Evolutionary conservation across 2,888 invertebrate species (phyloP).

Genomic region (Malthinus flaveolus): DNA sequence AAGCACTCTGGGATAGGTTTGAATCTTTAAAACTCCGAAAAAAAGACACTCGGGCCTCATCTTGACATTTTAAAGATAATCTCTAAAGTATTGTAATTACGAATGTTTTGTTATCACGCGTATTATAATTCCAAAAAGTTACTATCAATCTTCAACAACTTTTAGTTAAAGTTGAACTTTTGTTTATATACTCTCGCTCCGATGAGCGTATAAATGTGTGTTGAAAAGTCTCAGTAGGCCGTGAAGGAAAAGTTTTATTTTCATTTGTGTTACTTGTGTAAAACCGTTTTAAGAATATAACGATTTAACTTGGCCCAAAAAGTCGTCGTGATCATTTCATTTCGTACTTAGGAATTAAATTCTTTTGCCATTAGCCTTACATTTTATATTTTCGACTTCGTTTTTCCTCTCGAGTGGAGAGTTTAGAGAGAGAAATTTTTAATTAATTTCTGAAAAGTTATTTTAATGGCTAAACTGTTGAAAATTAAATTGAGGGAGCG

Average conservation of each 20-base stretch:
- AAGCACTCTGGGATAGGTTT: too few species aligned
- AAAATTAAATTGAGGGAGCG: too few species aligned
- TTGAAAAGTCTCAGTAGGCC: slow-evolving; percentile 21
- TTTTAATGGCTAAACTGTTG: slow-evolving; percentile 3
- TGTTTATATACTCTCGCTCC: slow-evolving; percentile 10
- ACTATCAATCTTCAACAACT: neutral
- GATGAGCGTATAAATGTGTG: slow-evolving; percentile 22
- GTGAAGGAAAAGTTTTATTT: slow-evolving; percentile 24
- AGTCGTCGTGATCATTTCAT: slow-evolving; percentile 8
- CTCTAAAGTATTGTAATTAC: too few species aligned
- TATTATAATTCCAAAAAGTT: neutral
- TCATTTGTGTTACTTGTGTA: slow-evolving; percentile 25
- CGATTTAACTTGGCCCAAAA: slow-evolving; percentile 13
- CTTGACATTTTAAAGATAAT: too few species aligned
- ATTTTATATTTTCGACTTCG: slow-evolving; percentile 13
- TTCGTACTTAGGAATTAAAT: slow-evolving; percentile 16
- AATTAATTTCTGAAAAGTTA: slow-evolving; percentile 12
- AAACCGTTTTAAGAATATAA: slow-evolving; percentile 28
- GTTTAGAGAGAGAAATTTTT: slow-evolving; percentile 5
- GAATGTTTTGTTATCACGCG: too few species aligned
- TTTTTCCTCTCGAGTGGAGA: neutral
- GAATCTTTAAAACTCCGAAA: too few species aligned
- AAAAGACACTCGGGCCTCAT: too few species aligned
- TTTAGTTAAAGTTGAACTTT: neutral
- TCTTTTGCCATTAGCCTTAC: slow-evolving; percentile 18